Evolutionary conservation across 2,888 invertebrate species (phyloP), one percentile per base, ranked within the genome.

Genomic region (Halocaridina rubra): DNA sequence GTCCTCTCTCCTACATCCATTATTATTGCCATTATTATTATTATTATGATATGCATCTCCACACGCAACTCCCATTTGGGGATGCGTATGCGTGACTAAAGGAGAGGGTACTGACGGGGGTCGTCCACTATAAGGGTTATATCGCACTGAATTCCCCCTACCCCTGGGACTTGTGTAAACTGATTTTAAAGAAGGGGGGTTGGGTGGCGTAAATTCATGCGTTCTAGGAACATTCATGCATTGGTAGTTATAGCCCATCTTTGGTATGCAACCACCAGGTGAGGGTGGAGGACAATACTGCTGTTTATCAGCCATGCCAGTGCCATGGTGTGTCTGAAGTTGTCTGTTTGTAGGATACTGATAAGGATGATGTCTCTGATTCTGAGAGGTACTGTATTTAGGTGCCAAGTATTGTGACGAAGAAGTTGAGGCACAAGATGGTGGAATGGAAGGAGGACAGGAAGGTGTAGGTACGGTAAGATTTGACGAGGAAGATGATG

Each of bases 371-470:
- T 84, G 84, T 57, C 84, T 79, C 61, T 84, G 82, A 32, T 30
- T 80, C 24, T 67, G 79, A 24, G 80, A 61, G 29, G 72, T 61
- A 69, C 72, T 79, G 39, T 80, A 84, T 75, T 84, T 84, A 19
- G 79, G 84, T 53, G 84, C 79, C 75, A 84, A 46, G 67, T 75
- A 84, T 67, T 84, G 84, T 24, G 85, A 74, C 57, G 88, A 86
- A 19, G 81, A 32, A 27, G 82, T 80, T 33, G 85, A 72, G 27
- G 71, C 81, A 69, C 76, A 85, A 32, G 85, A 81, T 29, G 59
- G 64, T 53, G 82, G 30, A 29, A 79, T 53, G 19, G 81, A 78
- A 27, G 87, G 64, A 61, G 72, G 46, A 24, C 69, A 39, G 27
- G 39, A 74, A 33, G 33, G 27, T 33, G 81, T 59, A 61, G 74